Conservation (phyloP, 1,140 invertebrate species). For the Varroa destructor region DNA sequence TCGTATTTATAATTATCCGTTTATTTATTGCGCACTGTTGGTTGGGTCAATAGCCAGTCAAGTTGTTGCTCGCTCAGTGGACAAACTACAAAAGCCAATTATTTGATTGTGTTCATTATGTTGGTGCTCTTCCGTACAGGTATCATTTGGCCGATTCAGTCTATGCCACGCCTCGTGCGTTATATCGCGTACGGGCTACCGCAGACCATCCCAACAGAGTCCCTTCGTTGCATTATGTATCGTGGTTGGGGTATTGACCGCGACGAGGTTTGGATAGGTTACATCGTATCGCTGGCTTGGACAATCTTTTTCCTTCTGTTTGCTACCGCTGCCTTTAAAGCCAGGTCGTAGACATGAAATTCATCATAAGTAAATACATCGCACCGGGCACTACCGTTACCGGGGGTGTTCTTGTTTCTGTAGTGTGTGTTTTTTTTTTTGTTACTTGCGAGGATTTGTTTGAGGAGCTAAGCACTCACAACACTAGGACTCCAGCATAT, state of each 20-base stretch:
- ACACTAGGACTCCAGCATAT: too few species aligned
- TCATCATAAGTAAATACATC: neutral
- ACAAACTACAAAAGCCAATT: too few species aligned
- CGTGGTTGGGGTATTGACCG: conserved; percentile 71
- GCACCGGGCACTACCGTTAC: too few species aligned
- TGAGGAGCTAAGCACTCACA: too few species aligned
- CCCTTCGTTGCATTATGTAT: conserved; percentile 70
- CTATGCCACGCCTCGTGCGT: conserved; percentile 69
- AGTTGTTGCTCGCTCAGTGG: too few species aligned
- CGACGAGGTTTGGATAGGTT: conserved; percentile 72
- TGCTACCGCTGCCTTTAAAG: conserved; percentile 47
- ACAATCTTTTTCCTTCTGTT: conserved; percentile 68
- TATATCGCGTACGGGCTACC: conserved; percentile 71
- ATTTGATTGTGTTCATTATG: too few species aligned
- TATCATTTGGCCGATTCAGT: conserved; percentile 79
- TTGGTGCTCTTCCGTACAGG: conserved; percentile 44
- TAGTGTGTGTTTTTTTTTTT: too few species aligned
- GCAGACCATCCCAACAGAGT: conserved; percentile 75
- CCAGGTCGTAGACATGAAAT: conserved; percentile 32
- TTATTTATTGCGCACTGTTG: too few species aligned
- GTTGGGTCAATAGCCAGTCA: too few species aligned
- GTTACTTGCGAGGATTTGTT: too few species aligned
- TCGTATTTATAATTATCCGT: too few species aligned
- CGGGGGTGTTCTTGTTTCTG: too few species aligned
- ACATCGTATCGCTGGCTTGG: conserved; percentile 72